These are phyloP conservation scores for Ceratina calcarata DNA, from an alignment of 1,140 invertebrate species.

Conservation along the genomic window DNA sequence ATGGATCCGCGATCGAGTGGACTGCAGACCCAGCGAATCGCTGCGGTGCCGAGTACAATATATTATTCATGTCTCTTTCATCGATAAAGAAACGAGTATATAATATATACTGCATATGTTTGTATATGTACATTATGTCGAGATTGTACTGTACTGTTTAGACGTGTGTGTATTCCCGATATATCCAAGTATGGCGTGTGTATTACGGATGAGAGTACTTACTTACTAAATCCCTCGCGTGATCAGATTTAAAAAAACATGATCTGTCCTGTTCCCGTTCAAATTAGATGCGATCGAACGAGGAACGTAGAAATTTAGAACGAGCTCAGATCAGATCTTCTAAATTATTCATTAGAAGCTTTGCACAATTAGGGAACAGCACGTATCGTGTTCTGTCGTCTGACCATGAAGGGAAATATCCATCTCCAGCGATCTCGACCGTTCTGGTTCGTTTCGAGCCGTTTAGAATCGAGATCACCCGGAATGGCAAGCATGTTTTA, in stretches of 20 bases:
- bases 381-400: too few species aligned
- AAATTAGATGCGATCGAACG: too few species aligned
- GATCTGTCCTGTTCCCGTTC: too few species aligned
- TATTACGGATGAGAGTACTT: slow-evolving; percentile 65
- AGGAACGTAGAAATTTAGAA: too few species aligned
- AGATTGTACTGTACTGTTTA: slow-evolving; percentile 73
- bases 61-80: slow-evolving; percentile 22
- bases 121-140: slow-evolving; percentile 80
- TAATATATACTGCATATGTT: slow-evolving; percentile 68
- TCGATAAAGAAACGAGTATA: slow-evolving; percentile 36
- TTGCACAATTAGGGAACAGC: too few species aligned
- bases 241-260: too few species aligned
- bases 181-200: slow-evolving; percentile 77
- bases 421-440: neutral
- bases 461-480: slow-evolving; percentile 13
- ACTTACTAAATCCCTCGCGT: slow-evolving; percentile 12
- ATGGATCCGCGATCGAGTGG: slow-evolving; percentile 69
- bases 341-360: too few species aligned
- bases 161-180: slow-evolving; percentile 79
- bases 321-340: too few species aligned
- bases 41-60: slow-evolving; percentile 58
- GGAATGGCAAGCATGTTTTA: slow-evolving; percentile 21
- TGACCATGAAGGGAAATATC: too few species aligned
- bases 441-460: too few species aligned
- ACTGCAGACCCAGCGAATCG: slow-evolving; percentile 64